Conservation (phyloP, 2,888 invertebrate genomes). For the Unio delphinus region DNA sequence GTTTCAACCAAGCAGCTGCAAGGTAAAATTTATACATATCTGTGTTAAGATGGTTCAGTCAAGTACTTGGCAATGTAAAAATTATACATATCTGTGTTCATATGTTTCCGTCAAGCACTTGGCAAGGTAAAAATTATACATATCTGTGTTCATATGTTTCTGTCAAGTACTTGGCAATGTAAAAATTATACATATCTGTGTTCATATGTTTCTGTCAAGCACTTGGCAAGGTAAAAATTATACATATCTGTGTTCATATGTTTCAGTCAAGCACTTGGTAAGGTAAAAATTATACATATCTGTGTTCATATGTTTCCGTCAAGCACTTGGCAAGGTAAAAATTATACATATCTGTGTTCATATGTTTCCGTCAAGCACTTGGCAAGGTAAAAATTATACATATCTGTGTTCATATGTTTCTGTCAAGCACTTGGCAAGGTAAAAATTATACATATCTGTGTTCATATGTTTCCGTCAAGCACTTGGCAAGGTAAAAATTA, state of each 20-base stretch:
- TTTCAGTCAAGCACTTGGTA: conserved; percentile 21
- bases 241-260: not conserved
- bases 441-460: not conserved
- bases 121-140: conserved; percentile 57
- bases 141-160: not conserved
- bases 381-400: no score
- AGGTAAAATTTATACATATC: conserved; percentile 10
- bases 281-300: conserved; percentile 3
- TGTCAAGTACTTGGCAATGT: not conserved
- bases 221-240: conserved; percentile 16
- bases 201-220: conserved; percentile 13
- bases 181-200: not conserved
- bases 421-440: conserved; percentile 30
- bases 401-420: not conserved
- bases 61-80: no score
- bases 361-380: no score
- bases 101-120: conserved; percentile 26
- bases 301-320: not conserved
- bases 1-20: conserved; percentile 22
- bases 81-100: not conserved
- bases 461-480: not conserved
- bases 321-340: not conserved
- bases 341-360: no score
- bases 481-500: no score
- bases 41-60: not conserved